These are phyloP conservation scores for Sturnus vulgaris DNA, from an alignment of 2,113 vertebrate genomes.

Conservation along the genomic window DNA sequence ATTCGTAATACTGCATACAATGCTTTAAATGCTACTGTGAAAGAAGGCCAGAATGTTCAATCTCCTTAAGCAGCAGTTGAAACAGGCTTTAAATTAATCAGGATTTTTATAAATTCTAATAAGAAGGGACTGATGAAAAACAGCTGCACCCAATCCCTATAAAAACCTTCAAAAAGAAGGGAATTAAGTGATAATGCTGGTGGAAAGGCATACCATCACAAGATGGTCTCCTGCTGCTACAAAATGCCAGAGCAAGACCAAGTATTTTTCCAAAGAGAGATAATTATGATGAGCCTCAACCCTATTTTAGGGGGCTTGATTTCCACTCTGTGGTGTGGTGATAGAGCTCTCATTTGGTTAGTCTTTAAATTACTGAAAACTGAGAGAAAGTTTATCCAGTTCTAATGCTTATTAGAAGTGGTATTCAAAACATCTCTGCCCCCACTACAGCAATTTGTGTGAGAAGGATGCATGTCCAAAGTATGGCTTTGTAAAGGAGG, in stretches of 20 bases:
- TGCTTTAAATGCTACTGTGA: background rate
- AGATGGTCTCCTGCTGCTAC: conserved; percentile 10
- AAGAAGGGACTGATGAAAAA: conserved; percentile 23
- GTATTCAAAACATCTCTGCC: background rate
- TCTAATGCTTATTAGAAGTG: background rate
- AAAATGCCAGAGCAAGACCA: background rate
- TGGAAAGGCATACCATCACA: conserved; percentile 5
- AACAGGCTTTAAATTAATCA: conserved; percentile 61
- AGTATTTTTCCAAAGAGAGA: background rate
- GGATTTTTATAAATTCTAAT: conserved; percentile 51
- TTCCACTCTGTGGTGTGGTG: background rate
- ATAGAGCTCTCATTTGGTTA: background rate
- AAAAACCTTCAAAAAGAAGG: conserved; percentile 39
- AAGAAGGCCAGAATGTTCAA: background rate
- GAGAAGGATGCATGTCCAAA: background rate
- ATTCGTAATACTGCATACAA: background rate
- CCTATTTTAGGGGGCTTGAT: background rate
- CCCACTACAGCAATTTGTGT: rapidly evolving
- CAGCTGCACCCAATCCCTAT: conserved; percentile 23
- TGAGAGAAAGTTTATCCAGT: background rate
- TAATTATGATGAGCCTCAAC: background rate
- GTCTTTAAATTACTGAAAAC: background rate
- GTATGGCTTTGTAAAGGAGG: background rate
- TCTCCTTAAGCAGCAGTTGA: conserved; percentile 44
- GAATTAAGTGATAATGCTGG: conserved; percentile 31